Percentiles rank a stretch among this genome's conserved stretches.
Evolutionary conservation across 2,797 vertebrate species (phyloP).

Genomic region (Acanthis flammea): DNA sequence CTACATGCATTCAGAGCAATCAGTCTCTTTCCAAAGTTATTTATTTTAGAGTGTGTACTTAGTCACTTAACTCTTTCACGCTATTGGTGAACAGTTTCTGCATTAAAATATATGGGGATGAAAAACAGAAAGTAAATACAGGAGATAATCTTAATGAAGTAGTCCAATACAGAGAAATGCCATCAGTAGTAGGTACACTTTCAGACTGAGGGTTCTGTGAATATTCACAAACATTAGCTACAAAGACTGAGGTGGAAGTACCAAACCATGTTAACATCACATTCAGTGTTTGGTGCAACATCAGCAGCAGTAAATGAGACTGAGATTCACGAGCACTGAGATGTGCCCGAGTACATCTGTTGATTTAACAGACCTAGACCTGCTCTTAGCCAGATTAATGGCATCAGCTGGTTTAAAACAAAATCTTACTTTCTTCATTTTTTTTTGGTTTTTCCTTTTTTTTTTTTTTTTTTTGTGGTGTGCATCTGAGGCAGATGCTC

Average conservation of each 20-base stretch:
- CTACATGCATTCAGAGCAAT: background rate
- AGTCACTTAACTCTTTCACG: background rate
- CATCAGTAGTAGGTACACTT: background rate
- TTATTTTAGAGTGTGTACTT: background rate
- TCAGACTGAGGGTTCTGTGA: background rate
- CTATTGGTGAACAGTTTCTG: background rate
- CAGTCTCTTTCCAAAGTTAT: background rate
- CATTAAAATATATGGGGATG: background rate
- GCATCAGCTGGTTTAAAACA: background rate
- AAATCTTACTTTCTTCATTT: background rate
- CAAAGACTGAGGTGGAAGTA: background rate
- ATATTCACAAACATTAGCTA: background rate
- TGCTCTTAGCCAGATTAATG: background rate
- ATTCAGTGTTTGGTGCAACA: background rate
- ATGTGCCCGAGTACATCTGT: background rate
- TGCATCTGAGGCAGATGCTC: background rate
- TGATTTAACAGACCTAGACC: background rate
- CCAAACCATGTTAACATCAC: background rate
- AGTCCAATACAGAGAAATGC: background rate
- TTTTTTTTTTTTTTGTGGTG: background rate
- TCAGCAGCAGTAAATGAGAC: background rate
- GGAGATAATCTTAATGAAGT: background rate
- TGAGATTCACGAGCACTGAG: background rate
- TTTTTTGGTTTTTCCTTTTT: no score
- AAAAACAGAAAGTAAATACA: background rate